A percentile compares a stretch with the other conserved stretches of the same genome.
phyloP scores from a whole-genome alignment of 2,797 vertebrate species.

The Heliangelus exortis region DNA sequence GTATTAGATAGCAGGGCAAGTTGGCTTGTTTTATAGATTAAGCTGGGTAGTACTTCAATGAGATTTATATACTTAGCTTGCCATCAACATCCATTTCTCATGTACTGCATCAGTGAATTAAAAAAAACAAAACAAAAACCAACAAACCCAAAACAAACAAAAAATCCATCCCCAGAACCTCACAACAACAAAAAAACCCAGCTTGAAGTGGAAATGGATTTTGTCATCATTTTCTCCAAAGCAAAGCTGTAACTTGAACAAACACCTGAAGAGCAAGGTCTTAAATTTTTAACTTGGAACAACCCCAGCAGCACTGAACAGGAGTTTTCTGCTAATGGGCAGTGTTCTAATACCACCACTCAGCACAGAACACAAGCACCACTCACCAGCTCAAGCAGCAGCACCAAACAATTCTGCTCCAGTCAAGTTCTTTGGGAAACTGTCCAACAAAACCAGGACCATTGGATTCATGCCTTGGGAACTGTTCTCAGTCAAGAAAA shows the following conservation, averaged over 20 bases:
- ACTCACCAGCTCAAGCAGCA: background rate
- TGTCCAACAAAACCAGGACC: background rate
- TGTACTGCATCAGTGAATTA: background rate
- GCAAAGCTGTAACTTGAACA: background rate
- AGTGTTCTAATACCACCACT: background rate
- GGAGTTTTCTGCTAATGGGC: rapidly evolving
- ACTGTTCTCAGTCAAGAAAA: background rate
- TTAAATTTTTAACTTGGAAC: background rate
- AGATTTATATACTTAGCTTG: background rate
- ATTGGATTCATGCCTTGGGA: background rate
- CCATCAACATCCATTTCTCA: background rate
- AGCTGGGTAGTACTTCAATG: constrained; percentile 15
- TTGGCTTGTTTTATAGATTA: constrained; percentile 62
- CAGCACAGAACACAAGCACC: background rate
- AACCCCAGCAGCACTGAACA: background rate
- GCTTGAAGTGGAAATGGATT: background rate
- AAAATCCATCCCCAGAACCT: background rate
- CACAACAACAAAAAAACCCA: background rate
- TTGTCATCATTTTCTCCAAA: background rate
- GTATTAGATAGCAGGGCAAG: constrained; percentile 52
- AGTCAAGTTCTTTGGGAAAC: background rate
- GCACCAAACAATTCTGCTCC: background rate
- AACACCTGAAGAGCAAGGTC: background rate
- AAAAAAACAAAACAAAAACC: background rate
- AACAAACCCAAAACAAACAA: background rate